A percentile compares a stretch with the other conserved stretches of the same genome.
Conservation (phyloP, 2,888 invertebrate species). For the Tenodera sinensis region DNA sequence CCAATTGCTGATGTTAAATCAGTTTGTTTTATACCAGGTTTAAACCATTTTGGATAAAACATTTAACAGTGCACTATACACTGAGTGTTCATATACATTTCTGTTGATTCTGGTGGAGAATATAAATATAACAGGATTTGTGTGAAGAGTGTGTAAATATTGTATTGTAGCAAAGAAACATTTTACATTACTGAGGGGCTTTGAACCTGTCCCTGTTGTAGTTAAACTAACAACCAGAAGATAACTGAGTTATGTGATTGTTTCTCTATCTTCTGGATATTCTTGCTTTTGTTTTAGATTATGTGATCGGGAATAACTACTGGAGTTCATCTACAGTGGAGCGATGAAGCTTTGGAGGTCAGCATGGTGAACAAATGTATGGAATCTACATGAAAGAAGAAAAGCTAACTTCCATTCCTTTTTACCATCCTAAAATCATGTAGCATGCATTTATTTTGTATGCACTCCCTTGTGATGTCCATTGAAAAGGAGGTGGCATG, state of each 20-base stretch:
- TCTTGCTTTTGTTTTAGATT: conserved; percentile 18
- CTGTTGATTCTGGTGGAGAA: too few relatives aligned
- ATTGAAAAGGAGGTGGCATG: background rate
- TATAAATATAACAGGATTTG: too few relatives aligned
- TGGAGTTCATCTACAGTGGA: conserved; percentile 18
- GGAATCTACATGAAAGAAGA: background rate
- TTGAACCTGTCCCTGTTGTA: background rate
- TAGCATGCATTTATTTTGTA: background rate
- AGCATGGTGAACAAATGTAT: background rate
- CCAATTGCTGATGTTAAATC: too few relatives aligned
- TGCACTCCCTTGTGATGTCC: background rate
- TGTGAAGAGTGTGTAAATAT: too few relatives aligned
- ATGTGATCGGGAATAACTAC: conserved; percentile 19
- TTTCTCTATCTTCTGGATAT: background rate
- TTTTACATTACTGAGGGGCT: too few relatives aligned
- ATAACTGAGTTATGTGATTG: background rate
- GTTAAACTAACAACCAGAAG: background rate
- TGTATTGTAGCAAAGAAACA: too few relatives aligned
- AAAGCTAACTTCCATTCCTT: background rate
- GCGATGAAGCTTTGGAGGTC: background rate
- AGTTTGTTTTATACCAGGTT: too few relatives aligned
- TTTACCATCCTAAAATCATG: background rate
- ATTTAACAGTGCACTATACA: too few relatives aligned
- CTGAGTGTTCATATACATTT: too few relatives aligned
- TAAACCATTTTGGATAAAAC: too few relatives aligned